Evolutionary conservation across 2,113 vertebrate species (phyloP).

Genomic region (Scortum barcoo): DNA sequence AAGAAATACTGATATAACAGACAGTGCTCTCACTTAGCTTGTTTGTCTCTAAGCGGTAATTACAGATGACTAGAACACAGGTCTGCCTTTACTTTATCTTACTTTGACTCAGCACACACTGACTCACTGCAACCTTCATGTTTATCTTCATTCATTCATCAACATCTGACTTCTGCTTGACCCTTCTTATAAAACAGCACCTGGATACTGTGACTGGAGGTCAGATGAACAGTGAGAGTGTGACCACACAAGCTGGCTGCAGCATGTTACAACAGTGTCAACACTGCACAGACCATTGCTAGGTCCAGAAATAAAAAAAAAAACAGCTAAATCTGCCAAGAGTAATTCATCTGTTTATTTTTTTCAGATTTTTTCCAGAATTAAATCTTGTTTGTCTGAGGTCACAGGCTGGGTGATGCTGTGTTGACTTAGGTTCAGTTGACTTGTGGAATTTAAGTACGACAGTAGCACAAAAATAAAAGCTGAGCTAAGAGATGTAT

Average conservation of each 20-base stretch:
- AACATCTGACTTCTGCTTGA: background rate
- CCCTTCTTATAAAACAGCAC: background rate
- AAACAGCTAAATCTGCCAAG: too few relatives aligned
- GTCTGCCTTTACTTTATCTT: background rate
- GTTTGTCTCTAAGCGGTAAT: constrained; percentile 6
- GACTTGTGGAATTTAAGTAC: too few relatives aligned
- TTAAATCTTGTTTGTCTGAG: too few relatives aligned
- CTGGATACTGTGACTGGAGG: background rate
- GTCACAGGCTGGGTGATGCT: too few relatives aligned
- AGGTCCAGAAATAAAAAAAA: too few relatives aligned
- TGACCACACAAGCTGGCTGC: background rate
- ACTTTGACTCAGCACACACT: constrained; percentile 13
- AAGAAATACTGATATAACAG: background rate
- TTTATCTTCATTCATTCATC: constrained; percentile 6
- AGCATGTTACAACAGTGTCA: background rate
- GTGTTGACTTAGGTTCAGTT: too few relatives aligned
- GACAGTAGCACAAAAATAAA: background rate
- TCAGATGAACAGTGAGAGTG: background rate
- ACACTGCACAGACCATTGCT: background rate
- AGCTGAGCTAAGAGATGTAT: background rate
- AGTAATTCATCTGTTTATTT: background rate
- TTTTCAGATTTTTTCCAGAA: too few relatives aligned
- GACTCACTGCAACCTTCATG: constrained; percentile 9
- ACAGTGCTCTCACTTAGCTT: background rate
- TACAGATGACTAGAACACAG: background rate